These are phyloP conservation scores for Archips xylosteana DNA, from an alignment of 2,888 invertebrate species.

Conservation along the genomic window DNA sequence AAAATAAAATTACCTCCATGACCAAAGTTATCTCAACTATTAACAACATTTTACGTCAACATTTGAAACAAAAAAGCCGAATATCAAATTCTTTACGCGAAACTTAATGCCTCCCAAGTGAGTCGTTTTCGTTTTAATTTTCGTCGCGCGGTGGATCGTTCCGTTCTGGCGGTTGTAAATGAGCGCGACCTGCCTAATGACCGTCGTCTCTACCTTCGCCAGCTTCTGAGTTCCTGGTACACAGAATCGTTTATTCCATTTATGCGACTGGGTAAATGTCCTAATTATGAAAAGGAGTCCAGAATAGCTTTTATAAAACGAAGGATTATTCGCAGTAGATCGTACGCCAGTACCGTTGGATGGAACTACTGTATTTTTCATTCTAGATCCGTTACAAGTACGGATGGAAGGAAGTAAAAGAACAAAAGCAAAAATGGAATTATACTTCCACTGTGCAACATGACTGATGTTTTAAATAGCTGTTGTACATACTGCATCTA, in stretches of 20 bases:
- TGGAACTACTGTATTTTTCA: no score
- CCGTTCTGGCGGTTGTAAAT: slow-evolving; percentile 29
- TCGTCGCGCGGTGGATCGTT: slow-evolving; percentile 19
- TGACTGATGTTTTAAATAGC: no score
- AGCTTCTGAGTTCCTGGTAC: slow-evolving; percentile 21
- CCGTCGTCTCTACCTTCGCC: slow-evolving; percentile 16
- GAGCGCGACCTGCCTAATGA: slow-evolving; percentile 34
- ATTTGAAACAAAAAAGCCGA: slow-evolving; percentile 10
- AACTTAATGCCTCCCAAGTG: slow-evolving; percentile 21
- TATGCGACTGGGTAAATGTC: not conserved
- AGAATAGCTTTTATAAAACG: no score
- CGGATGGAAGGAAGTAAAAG: no score
- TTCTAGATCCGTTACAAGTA: no score
- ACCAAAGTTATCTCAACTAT: not conserved
- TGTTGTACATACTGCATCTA: no score
- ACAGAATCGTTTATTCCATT: slow-evolving; percentile 5
- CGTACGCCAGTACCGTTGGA: no score
- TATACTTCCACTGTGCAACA: no score
- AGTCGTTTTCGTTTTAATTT: slow-evolving; percentile 38
- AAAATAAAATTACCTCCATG: not conserved
- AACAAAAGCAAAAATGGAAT: no score
- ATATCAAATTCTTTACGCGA: slow-evolving; percentile 21
- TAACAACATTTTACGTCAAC: not conserved
- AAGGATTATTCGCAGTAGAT: no score
- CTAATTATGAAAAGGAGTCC: not conserved